Evolutionary conservation across 2,113 vertebrate genomes (phyloP).

Genomic region (Phaethon lepturus): DNA sequence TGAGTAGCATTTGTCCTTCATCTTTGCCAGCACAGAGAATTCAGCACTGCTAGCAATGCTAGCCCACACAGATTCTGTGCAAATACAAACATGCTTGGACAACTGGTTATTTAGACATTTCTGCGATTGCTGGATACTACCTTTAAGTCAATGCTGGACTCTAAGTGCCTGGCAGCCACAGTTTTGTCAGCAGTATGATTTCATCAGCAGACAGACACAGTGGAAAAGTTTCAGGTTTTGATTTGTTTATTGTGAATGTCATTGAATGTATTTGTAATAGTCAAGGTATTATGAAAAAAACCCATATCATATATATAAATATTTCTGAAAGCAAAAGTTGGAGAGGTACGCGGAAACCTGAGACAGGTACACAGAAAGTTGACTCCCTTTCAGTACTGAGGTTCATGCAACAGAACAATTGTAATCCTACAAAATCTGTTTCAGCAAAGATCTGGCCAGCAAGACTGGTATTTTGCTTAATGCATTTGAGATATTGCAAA

Average conservation of each 20-base stretch:
- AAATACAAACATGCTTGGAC: not conserved
- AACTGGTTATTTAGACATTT: not conserved
- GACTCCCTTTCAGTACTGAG: not conserved
- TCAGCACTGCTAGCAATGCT: not conserved
- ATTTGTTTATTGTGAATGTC: not conserved
- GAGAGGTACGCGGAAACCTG: not conserved
- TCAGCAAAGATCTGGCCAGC: slow-evolving; percentile 16
- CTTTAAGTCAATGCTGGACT: not conserved
- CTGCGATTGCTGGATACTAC: not conserved
- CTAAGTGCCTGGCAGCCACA: not conserved
- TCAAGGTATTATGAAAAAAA: slow-evolving; percentile 1
- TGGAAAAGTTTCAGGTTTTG: not conserved
- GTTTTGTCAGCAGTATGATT: not conserved
- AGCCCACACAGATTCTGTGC: not conserved
- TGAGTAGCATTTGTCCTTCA: not conserved
- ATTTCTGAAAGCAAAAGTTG: not conserved
- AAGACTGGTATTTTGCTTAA: not conserved
- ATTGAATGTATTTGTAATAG: not conserved
- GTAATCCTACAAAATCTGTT: not conserved
- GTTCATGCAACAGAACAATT: slow-evolving; percentile 17
- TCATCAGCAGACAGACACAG: not conserved
- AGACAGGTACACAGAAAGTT: not conserved
- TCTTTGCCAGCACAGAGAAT: not conserved
- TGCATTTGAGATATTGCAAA: not conserved
- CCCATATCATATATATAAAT: not conserved